phyloP scores from a whole-genome alignment of 2,113 vertebrate genomes.

The Ictalurus furcatus region DNA sequence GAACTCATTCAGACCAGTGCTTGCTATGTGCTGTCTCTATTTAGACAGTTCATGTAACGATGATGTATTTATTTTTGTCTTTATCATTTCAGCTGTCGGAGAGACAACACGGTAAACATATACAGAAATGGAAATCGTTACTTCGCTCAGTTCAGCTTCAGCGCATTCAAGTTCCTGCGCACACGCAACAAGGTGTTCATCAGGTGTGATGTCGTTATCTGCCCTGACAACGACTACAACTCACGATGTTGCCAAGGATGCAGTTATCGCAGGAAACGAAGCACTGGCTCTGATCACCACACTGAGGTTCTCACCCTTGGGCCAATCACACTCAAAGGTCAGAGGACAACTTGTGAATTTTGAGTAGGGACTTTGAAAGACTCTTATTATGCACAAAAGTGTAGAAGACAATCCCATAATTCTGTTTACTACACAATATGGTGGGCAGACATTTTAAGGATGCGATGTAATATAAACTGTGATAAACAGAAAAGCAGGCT shows the following conservation, averaged over 20 bases:
- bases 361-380: no score
- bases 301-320: conserved; percentile 68
- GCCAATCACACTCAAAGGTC: background rate
- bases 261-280: conserved; percentile 67
- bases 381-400: background rate
- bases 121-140: conserved; percentile 55
- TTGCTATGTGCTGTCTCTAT: background rate
- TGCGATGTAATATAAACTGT: background rate
- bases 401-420: background rate
- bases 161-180: conserved; percentile 80
- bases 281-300: conserved; percentile 59
- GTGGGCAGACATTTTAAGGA: background rate
- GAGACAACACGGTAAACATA: conserved; percentile 69
- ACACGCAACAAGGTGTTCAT: conserved; percentile 70
- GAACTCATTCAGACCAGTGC: background rate
- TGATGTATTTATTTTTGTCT: conserved; percentile 13
- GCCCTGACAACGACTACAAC: conserved; percentile 58
- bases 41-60: no score
- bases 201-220: conserved; percentile 78
- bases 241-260: conserved; percentile 77
- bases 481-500: background rate
- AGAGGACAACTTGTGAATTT: conserved; percentile 22
- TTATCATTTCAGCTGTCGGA: conserved; percentile 72
- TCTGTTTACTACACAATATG: no score
- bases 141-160: conserved; percentile 76